Conservation (phyloP, 2,888 invertebrate genomes). For the Aromia moschata region DNA sequence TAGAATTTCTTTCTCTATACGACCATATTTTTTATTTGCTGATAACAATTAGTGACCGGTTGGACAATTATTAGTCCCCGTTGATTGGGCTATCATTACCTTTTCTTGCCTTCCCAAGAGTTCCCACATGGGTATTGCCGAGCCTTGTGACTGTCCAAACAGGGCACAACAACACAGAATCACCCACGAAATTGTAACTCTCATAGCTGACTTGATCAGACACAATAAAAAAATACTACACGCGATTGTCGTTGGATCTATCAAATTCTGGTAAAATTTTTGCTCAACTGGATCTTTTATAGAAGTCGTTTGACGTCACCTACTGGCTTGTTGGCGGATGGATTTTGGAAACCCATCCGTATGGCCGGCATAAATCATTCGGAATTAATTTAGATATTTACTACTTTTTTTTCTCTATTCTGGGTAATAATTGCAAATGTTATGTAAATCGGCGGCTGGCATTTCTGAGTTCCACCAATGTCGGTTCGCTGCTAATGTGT, state of each 20-base stretch:
- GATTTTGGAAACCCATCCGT: conserved; percentile 15
- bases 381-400: not conserved
- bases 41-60: too few relatives aligned
- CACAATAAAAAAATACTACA: conserved; percentile 7
- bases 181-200: too few relatives aligned
- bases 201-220: conserved; percentile 9
- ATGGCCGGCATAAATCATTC: conserved; percentile 13
- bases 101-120: conserved; percentile 76
- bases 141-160: conserved; percentile 54
- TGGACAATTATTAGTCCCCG: too few relatives aligned
- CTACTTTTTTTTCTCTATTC: not conserved
- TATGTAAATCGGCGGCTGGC: not conserved
- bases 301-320: conserved; percentile 40
- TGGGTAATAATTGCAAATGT: not conserved
- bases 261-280: not conserved
- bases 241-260: conserved; percentile 20
- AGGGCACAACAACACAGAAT: conserved; percentile 51
- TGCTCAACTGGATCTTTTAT: conserved; percentile 31
- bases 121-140: conserved; percentile 83
- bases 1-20: too few relatives aligned
- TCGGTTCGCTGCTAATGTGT: too few relatives aligned
- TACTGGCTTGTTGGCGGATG: conserved; percentile 36
- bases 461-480: too few relatives aligned
- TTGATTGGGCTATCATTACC: too few relatives aligned
- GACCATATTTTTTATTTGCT: too few relatives aligned